phyloP scores from a whole-genome alignment of 2,797 vertebrate species.

The Moxostoma hubbsi region DNA sequence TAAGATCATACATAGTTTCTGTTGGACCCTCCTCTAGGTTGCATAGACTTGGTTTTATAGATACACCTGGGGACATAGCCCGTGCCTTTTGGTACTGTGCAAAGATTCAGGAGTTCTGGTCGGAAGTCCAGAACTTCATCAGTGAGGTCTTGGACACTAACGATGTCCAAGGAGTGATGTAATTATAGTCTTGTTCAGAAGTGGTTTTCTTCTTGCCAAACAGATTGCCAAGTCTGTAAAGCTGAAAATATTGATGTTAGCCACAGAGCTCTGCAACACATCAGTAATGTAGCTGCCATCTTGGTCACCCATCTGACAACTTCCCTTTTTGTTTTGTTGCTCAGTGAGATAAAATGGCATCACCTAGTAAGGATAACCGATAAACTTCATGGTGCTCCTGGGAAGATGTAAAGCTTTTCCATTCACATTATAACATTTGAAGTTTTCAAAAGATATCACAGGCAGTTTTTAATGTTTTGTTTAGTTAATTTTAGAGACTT shows the following conservation, averaged over 20 bases:
- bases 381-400: background rate
- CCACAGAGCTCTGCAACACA: background rate
- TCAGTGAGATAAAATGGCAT: background rate
- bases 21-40: too few species aligned
- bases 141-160: too few species aligned
- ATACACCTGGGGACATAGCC: too few species aligned
- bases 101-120: too few species aligned
- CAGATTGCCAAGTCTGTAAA: constrained; percentile 10
- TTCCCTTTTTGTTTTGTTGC: background rate
- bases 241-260: constrained; percentile 25
- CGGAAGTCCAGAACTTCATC: too few species aligned
- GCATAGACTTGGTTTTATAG: too few species aligned
- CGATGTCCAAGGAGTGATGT: constrained; percentile 6
- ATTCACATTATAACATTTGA: background rate
- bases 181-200: constrained; percentile 1
- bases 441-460: too few species aligned
- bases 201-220: constrained; percentile 6
- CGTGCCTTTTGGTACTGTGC: too few species aligned
- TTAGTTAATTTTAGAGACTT: too few species aligned
- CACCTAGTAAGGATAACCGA: background rate
- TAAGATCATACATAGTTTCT: too few species aligned
- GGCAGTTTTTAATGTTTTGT: too few species aligned
- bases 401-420: background rate
- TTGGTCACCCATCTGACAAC: background rate
- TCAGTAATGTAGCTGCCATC: constrained; percentile 5